Conservation (phyloP, 2,888 invertebrate genomes). For the Diogma glabrata region DNA sequence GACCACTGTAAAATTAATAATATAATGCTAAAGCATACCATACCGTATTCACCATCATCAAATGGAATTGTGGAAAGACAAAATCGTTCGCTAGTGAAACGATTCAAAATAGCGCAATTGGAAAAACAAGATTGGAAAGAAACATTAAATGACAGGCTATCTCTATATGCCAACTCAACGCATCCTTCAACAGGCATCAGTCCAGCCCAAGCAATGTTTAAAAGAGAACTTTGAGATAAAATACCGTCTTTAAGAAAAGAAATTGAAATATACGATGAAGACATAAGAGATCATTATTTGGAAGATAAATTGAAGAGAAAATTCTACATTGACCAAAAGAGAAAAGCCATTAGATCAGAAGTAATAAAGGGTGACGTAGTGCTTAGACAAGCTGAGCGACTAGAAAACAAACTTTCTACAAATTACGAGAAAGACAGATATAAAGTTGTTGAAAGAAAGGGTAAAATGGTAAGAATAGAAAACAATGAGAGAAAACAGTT, state of each 20-base stretch:
- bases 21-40: constrained; percentile 14
- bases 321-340: constrained; percentile 1
- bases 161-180: neutral
- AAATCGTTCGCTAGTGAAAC: constrained; percentile 10
- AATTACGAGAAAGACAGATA: neutral
- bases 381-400: neutral
- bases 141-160: neutral
- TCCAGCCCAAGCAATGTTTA: neutral
- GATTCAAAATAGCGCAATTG: neutral
- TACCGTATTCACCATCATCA: constrained; percentile 18
- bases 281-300: neutral
- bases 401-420: constrained; percentile 1
- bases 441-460: neutral
- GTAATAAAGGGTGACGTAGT: neutral
- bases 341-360: neutral
- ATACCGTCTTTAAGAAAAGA: neutral
- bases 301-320: neutral
- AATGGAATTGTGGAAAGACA: constrained; percentile 11
- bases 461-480: neutral
- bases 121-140: neutral
- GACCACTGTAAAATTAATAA: constrained; percentile 15
- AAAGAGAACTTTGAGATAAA: neutral
- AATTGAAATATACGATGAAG: constrained; percentile 1
- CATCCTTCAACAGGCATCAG: neutral
- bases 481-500: neutral